Base-by-base conservation (phyloP, 2,113 vertebrate species). In the Rhinopomastus cyanomelas region DNA sequence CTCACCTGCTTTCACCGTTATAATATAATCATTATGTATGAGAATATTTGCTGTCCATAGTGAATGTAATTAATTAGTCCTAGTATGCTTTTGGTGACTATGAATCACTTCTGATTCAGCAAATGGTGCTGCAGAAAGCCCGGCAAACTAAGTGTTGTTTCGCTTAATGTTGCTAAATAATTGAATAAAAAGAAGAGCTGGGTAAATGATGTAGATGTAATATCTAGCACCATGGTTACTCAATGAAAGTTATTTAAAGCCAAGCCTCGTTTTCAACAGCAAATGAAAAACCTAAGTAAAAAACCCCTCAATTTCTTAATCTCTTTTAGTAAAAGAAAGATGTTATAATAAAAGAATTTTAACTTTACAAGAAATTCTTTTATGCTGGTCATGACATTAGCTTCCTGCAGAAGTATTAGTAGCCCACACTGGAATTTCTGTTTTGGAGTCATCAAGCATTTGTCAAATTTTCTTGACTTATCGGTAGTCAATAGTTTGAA, bases 141-240 rank as follows among this genome's bases (percentile, higher is more conserved):
- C 81, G 60, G 51, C 77, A 92, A 96, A 93, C n/a, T 75, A 90
- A 95, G 87, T 75, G 53, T 11, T 87, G 30, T 87, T 96, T 95
- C 80, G 90, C 64, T 96, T 95, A 86, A 89, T 1, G 3, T 59
- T 91, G 34, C 21, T 92, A 93, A 96, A 89, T 95, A 93, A 95
- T 73, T 93, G 73, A 95, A 94, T 85, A 95, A 96, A 89, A 81
- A 87, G 32, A 90, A 91, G 32, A 73, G 19, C 55, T 83, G 65
- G 55, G 61, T 82, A 96, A 97, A 95, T 92, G 61, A 44, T 26
- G 5, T 85, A 36, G 51, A 93, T 95, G 79, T 86, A 67, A 84
- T 77, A 94, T 52, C 29, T 64, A 72, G 25, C 66, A 93, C 76
- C 61, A 82, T 29, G 91, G 30, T 81, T 87, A 94, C 15, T 36